Percentiles rank a stretch among this genome's conserved stretches.
Evolutionary conservation across 2,113 vertebrate species (phyloP).

Genomic region (Equus quagga): DNA sequence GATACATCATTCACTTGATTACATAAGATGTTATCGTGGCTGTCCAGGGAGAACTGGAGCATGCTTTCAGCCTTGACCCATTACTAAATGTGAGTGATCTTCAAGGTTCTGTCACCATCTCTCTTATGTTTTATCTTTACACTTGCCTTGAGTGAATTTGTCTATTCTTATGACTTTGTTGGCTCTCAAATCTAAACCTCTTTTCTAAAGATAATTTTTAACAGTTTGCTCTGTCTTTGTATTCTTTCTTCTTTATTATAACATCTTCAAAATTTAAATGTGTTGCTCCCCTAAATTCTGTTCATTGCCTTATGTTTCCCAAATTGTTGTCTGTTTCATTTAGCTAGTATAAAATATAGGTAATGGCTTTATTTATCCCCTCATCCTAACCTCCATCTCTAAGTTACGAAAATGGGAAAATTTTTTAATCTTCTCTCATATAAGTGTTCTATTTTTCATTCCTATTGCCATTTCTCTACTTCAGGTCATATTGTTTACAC

Average conservation of each 20-base stretch:
- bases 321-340: not conserved
- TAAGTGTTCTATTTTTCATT: not conserved
- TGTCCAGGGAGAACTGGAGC: not conserved
- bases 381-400: not conserved
- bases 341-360: not conserved
- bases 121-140: not conserved
- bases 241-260: not conserved
- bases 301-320: not conserved
- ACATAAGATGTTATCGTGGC: not conserved
- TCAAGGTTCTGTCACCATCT: not conserved
- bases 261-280: not conserved
- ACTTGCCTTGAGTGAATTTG: not conserved
- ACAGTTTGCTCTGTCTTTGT: not conserved
- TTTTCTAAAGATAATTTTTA: conserved; percentile 1
- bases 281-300: not conserved
- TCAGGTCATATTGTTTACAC: not conserved
- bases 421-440: not conserved
- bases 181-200: not conserved
- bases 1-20: conserved; percentile 3
- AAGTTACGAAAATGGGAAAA: not conserved
- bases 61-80: not conserved
- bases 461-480: not conserved
- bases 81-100: not conserved
- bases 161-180: conserved; percentile 39
- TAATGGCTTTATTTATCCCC: not conserved